A percentile compares a stretch with the other conserved stretches of the same genome.
These are phyloP conservation scores for Numenius phaeopus DNA, from an alignment of 2,797 vertebrate species.

Conservation along the genomic window DNA sequence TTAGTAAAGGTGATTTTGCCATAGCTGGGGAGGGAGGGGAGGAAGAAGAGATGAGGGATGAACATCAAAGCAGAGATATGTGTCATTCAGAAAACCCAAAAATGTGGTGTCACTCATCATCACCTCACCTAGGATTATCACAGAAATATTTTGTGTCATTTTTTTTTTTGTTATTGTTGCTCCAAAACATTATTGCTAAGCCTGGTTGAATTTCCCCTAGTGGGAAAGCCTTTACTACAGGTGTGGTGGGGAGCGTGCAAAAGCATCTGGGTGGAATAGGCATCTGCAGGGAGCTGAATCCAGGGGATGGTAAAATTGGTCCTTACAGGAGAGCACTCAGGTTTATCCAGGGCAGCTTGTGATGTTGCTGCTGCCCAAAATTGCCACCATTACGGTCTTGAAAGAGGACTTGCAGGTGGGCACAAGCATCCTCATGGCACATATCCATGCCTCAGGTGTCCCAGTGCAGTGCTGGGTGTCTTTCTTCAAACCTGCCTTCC, in stretches of 20 bases:
- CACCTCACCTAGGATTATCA: not conserved
- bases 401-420: not conserved
- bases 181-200: not conserved
- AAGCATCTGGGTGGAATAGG: not conserved
- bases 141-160: not conserved
- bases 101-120: not conserved
- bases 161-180: not conserved
- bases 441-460: not conserved
- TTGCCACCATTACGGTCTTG: fast-evolving
- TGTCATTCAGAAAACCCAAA: not conserved
- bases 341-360: not conserved
- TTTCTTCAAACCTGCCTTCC: not conserved
- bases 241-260: not conserved
- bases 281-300: not conserved
- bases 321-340: not conserved
- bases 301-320: not conserved
- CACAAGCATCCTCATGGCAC: not conserved
- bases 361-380: not conserved
- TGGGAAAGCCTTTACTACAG: not conserved
- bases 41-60: not conserved
- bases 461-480: no score
- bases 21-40: not conserved
- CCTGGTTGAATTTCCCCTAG: not conserved
- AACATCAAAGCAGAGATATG: not conserved
- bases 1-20: conserved; percentile 61